phyloP scores from a whole-genome alignment of 1,140 invertebrate species.

The Cydia splendana region DNA sequence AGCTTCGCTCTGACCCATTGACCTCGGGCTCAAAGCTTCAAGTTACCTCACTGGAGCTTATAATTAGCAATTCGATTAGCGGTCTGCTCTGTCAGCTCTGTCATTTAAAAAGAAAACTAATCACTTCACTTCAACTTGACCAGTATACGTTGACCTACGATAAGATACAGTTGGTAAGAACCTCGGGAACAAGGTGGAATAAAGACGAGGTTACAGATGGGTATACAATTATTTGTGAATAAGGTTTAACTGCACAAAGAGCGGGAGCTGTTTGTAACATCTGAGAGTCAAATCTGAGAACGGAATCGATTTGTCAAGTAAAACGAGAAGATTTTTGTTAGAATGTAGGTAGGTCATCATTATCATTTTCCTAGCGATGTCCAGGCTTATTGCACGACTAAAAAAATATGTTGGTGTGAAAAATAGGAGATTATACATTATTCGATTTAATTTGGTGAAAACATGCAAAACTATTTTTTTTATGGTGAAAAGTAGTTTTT shows the following conservation, averaged over 20 bases:
- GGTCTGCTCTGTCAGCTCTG: background rate
- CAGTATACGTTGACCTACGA: background rate
- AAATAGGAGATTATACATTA: no score
- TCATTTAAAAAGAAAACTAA: background rate
- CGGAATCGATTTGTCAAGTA: background rate
- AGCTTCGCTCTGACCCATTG: slow-evolving; percentile 10
- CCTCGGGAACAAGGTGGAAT: no score
- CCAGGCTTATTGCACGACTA: no score
- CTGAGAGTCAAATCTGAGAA: slow-evolving; percentile 5
- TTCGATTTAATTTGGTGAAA: no score
- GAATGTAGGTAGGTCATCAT: no score
- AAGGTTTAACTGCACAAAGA: background rate
- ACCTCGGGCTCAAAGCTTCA: background rate
- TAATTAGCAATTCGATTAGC: slow-evolving; percentile 19
- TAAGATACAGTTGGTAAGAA: no score
- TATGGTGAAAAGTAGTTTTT: no score
- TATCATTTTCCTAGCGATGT: no score
- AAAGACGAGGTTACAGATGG: no score
- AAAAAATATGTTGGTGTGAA: no score
- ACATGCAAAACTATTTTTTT: no score
- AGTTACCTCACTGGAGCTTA: slow-evolving; percentile 8
- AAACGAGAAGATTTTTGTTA: background rate
- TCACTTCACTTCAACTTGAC: background rate
- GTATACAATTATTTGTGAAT: background rate
- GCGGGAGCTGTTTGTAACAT: background rate